These are phyloP conservation scores for Hydroisotoma schaefferi DNA, from an alignment of 2,888 invertebrate genomes.

Conservation along the genomic window DNA sequence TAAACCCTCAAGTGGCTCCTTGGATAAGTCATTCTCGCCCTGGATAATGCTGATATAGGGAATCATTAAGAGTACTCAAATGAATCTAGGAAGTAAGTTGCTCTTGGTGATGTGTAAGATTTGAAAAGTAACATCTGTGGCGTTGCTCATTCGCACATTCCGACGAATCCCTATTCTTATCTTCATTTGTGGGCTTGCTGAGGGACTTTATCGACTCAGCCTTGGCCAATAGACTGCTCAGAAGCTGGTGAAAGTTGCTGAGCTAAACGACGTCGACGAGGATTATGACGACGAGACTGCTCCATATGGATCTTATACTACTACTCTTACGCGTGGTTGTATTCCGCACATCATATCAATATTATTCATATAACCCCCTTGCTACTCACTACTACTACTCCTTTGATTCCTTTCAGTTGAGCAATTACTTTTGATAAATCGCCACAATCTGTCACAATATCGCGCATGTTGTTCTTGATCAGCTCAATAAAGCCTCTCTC, in stretches of 20 bases:
- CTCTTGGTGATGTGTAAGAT: conserved; percentile 21
- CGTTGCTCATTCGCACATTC: conserved; percentile 49
- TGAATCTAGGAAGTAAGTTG: conserved; percentile 47
- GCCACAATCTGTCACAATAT: conserved; percentile 48
- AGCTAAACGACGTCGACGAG: background rate
- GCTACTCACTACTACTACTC: background rate
- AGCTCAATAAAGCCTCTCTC: conserved; percentile 43
- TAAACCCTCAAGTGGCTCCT: conserved; percentile 48
- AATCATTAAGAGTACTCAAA: conserved; percentile 50
- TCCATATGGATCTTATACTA: background rate
- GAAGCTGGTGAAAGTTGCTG: conserved; percentile 22
- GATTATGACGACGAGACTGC: background rate
- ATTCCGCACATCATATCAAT: too few species aligned
- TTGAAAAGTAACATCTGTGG: conserved; percentile 48
- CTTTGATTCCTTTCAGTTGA: conserved; percentile 15
- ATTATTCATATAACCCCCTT: too few species aligned
- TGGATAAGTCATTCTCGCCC: conserved; percentile 15
- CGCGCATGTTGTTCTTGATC: conserved; percentile 47
- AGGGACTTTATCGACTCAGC: conserved; percentile 43
- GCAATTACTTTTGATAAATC: conserved; percentile 43
- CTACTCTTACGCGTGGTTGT: conserved; percentile 3
- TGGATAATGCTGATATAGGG: conserved; percentile 45
- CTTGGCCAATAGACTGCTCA: conserved; percentile 46
- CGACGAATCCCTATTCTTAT: conserved; percentile 42
- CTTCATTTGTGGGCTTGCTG: conserved; percentile 45